A percentile compares a stretch with the other conserved stretches of the same genome.
Conservation (phyloP, 2,888 invertebrate genomes). For the Imbricaverruca yamaguchii region DNA sequence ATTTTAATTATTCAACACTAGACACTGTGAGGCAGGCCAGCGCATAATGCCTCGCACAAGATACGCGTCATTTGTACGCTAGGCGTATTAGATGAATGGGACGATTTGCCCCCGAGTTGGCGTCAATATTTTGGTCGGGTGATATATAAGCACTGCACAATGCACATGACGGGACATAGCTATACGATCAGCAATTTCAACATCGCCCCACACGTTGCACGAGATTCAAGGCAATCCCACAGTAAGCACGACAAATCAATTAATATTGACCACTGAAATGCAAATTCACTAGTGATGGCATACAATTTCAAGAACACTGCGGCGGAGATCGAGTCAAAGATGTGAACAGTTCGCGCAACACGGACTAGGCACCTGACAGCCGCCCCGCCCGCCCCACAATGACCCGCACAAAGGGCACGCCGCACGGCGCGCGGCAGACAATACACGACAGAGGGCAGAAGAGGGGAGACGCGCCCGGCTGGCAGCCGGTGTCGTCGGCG, state of each 20-base stretch:
- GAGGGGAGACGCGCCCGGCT: neutral
- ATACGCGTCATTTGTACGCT: slow-evolving; percentile 22
- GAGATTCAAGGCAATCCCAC: slow-evolving; percentile 20
- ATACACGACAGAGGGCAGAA: neutral
- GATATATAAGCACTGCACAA: slow-evolving; percentile 17
- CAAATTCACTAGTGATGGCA: slow-evolving; percentile 22
- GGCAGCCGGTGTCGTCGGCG: neutral
- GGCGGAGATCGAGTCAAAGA: slow-evolving; percentile 19
- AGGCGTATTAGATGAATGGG: slow-evolving; percentile 16
- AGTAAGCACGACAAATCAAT: slow-evolving; percentile 21
- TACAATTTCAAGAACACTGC: slow-evolving; percentile 19
- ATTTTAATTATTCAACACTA: slow-evolving; percentile 21
- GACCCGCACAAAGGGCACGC: slow-evolving; percentile 11
- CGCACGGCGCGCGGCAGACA: neutral
- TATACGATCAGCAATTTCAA: slow-evolving; percentile 18
- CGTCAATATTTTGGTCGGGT: slow-evolving; percentile 11
- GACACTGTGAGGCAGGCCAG: neutral
- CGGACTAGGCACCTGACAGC: neutral
- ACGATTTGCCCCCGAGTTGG: slow-evolving; percentile 13
- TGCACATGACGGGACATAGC: slow-evolving; percentile 11
- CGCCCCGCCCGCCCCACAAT: neutral
- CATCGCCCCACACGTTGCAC: neutral
- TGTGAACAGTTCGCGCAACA: neutral
- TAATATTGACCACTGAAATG: slow-evolving; percentile 19
- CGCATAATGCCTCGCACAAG: slow-evolving; percentile 18